Base-by-base conservation (phyloP, 2,888 invertebrate genomes). In the Celastrina argiolus region DNA sequence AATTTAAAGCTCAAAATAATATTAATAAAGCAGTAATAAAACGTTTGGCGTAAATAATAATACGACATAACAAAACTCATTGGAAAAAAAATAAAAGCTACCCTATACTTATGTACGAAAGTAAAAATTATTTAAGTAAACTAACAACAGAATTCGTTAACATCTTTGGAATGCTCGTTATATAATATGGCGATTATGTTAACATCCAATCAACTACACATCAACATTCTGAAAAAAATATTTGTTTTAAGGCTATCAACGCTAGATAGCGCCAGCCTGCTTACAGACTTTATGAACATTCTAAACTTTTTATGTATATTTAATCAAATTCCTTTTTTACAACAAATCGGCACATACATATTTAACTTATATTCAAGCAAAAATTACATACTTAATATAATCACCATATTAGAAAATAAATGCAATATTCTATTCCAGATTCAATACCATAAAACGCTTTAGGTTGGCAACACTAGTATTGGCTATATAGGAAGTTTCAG, bases 1-100 rank as follows among this genome's bases (percentile, higher is more conserved):
- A 81, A 72, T 81, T 88, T 89, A 90, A 91, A 91, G 90, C 90
- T 90, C 81, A 84, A 85, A 87, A 83, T 79, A 81, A 83, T 71
- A 68, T 70, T 79, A 81, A 83, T 71, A 68, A 71, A 71, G 75
- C 72, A 73, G 71, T 73, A 72, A 72, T 70, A 74, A 70, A 70
- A 80, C 82, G 68, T 56, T 56, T 22, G 65, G 67, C 63, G 42
- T 63, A 58, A 69, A 70, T 68, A 65, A 69, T 64, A 56, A 28
- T 63, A 16, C 58, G 63, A 67, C 51, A 65, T 63, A 70, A 69
- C 69, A 66, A 70, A 69, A 66, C 63, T 34, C 59, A 58, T 42
- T 31, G 36, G 31, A 66, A 58, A 66, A 64, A 39, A 22, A 39
- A 22, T 36, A 36, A 22, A 39, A 61, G 22, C 12, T 61, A 36